Evolutionary conservation across 2,797 vertebrate genomes (phyloP), one percentile per base, ranked within the genome.

Genomic region (Alauda arvensis): DNA sequence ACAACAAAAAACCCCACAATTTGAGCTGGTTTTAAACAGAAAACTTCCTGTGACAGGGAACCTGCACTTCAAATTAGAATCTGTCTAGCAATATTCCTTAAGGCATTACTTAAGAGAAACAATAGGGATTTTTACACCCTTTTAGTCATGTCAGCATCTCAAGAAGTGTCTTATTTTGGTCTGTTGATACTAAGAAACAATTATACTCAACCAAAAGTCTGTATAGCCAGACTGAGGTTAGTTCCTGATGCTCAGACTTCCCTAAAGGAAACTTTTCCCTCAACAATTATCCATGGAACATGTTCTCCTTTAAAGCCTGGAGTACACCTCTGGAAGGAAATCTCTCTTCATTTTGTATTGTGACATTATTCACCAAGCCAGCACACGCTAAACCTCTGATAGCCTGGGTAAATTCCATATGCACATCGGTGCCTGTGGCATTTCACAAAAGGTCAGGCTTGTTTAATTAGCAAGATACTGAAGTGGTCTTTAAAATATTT

Each of bases 401-500:
- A 87, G 67, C 60, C 80, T 85, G 88, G 72, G 81, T 94, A 94
- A 91, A 94, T 90, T 89, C 86, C 72, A 78, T 56, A 60, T 74
- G 77, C 83, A 86, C 53, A 85, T 65, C 60, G 68, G 51, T 77
- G 80, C 92, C 90, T 75, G 28, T 40, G 83, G 85, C 78, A 92
- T 92, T 93, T 95, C 90, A 91, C 79, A 79, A 93, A 94, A 96
- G 95, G 92, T 93, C 88, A 93, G 88, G 62, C 81, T 70, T 94
- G 81, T 91, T 95, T 95, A 94, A 96, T 93, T 94, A 92, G 79
- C 70, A 91, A 93, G 92, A 78, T 40, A 79, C 46, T 69, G 83
- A 92, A 90, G 92, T 62, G 79, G 67, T 89, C 91, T 91, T 95
- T 93, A 93, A 96, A 88, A 77, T 80, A 93, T 78, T 91, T 92